Evolutionary conservation across 2,888 invertebrate genomes (phyloP).

Genomic region (Phyllotreta striolata): DNA sequence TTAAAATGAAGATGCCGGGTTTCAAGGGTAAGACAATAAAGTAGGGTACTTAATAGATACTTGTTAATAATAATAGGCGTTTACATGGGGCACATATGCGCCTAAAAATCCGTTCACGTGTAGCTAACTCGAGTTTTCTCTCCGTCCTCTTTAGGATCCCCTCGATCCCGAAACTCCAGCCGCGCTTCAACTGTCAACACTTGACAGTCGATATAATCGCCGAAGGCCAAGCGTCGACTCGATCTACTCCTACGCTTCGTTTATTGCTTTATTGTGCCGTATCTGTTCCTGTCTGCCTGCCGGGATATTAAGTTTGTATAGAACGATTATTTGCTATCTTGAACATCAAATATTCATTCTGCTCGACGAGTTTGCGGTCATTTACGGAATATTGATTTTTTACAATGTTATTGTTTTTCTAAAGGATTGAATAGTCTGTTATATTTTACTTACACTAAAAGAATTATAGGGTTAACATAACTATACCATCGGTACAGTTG

Average conservation of each 20-base stretch:
- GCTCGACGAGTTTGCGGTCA: slow-evolving; percentile 18
- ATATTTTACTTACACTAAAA: too few relatives aligned
- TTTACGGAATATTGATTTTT: slow-evolving; percentile 30
- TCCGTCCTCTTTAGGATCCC: slow-evolving; percentile 31
- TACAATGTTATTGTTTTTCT: not conserved
- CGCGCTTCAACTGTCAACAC: slow-evolving; percentile 54
- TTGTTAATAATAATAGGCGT: too few relatives aligned
- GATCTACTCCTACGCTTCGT: slow-evolving; percentile 49
- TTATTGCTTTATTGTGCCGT: slow-evolving; percentile 49
- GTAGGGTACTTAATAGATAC: too few relatives aligned
- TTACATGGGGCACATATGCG: slow-evolving; percentile 30
- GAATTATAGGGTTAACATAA: too few relatives aligned
- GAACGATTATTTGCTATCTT: slow-evolving; percentile 39
- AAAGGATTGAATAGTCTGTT: too few relatives aligned
- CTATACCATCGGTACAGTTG: too few relatives aligned
- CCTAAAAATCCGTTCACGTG: slow-evolving; percentile 38
- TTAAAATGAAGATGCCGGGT: too few relatives aligned
- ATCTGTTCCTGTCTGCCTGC: slow-evolving; percentile 47
- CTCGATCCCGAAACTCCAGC: slow-evolving; percentile 49
- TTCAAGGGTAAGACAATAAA: too few relatives aligned
- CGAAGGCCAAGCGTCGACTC: slow-evolving; percentile 46
- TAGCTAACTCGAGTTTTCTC: slow-evolving; percentile 44
- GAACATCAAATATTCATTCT: slow-evolving; percentile 28
- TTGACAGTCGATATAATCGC: slow-evolving; percentile 54
- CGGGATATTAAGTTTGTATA: slow-evolving; percentile 45